Evolutionary conservation across 2,888 invertebrate genomes (phyloP).

Genomic region (Metellina segmentata): DNA sequence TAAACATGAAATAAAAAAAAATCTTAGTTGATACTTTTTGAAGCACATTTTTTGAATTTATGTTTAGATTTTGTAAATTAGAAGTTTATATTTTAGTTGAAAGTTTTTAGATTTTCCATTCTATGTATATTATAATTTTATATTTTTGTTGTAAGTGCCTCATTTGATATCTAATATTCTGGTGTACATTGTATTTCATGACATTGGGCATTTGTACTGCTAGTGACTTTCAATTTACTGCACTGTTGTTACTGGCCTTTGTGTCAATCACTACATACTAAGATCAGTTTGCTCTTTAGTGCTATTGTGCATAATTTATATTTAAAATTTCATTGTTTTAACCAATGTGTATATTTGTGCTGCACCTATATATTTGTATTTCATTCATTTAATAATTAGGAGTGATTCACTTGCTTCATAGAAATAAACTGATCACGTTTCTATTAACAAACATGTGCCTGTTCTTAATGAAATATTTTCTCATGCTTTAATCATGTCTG

Average conservation of each 20-base stretch:
- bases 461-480: not conserved
- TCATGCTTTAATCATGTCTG: too few relatives aligned
- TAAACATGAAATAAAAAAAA: too few relatives aligned
- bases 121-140: constrained; percentile 48
- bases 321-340: constrained; percentile 57
- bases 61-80: not conserved
- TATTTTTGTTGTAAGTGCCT: constrained; percentile 69
- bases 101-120: not conserved
- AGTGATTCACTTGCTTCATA: constrained; percentile 72
- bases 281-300: constrained; percentile 52
- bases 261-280: constrained; percentile 62
- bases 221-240: constrained; percentile 36
- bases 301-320: constrained; percentile 67
- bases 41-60: not conserved
- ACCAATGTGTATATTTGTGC: constrained; percentile 74
- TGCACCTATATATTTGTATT: constrained; percentile 73
- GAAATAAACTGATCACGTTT: constrained; percentile 75
- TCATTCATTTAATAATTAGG: constrained; percentile 72
- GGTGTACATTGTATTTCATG: constrained; percentile 69
- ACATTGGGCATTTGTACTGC: constrained; percentile 65
- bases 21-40: not conserved
- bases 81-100: not conserved
- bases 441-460: constrained; percentile 58
- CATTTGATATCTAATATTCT: constrained; percentile 60
- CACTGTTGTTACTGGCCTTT: constrained; percentile 68